A percentile compares a stretch with the other conserved stretches of the same genome.
Conservation (phyloP, 1,140 invertebrate genomes). For the Lordiphosa collinella region DNA sequence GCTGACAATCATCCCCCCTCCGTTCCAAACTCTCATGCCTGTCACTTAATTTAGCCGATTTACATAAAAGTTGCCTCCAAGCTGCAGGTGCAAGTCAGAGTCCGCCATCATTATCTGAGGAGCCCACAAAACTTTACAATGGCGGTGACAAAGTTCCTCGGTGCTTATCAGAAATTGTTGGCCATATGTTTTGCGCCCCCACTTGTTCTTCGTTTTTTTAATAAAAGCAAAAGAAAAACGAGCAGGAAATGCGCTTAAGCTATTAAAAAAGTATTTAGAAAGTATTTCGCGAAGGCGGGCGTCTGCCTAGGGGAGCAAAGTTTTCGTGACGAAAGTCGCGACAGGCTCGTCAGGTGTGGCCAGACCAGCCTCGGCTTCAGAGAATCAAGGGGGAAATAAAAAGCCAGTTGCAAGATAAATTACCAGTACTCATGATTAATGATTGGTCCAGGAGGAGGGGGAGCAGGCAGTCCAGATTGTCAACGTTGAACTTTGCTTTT, state of each 20-base stretch:
- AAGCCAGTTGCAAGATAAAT: conserved; percentile 64
- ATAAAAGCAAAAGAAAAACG: conserved; percentile 28
- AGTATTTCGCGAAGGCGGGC: conserved; percentile 48
- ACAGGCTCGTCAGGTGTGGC: conserved; percentile 23
- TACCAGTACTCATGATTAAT: conserved; percentile 71
- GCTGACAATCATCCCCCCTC: conserved; percentile 1
- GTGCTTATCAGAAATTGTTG: conserved; percentile 41
- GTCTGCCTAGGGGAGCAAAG: conserved; percentile 30
- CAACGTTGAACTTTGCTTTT: conserved; percentile 39
- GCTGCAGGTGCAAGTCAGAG: conserved; percentile 52
- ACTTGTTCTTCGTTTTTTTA: conserved; percentile 34
- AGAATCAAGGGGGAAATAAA: conserved; percentile 30
- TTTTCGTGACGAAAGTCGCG: conserved; percentile 27
- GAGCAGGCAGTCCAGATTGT: conserved; percentile 2
- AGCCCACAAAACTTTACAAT: conserved; percentile 16
- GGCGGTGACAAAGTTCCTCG: conserved; percentile 60
- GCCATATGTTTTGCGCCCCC: conserved; percentile 48
- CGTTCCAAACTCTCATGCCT: conserved; percentile 21
- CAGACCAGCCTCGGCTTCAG: conserved; percentile 16
- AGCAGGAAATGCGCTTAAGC: conserved; percentile 70
- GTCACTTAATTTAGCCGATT: conserved; percentile 74
- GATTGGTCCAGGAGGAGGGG: conserved; percentile 34
- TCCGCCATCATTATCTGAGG: conserved; percentile 10
- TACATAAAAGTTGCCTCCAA: conserved; percentile 49
- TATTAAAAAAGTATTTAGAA: conserved; percentile 76